Base-by-base conservation (phyloP, 2,113 vertebrate genomes). In the Oceanodroma tethys region DNA sequence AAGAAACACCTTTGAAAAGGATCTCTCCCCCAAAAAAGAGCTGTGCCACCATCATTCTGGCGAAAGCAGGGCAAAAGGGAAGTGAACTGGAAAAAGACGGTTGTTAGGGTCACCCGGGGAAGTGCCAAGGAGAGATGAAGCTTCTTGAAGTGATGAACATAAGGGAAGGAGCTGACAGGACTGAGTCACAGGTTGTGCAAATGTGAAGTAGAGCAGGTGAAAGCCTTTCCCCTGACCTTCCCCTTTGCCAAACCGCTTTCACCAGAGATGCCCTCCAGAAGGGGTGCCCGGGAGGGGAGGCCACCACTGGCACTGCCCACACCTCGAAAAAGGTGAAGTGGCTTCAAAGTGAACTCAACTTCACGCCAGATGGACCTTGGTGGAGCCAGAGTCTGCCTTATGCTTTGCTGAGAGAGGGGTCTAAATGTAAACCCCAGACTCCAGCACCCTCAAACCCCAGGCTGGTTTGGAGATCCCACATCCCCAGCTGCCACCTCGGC, bases 1-100 rank as follows among this genome's bases (percentile, higher is more conserved):
- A 96, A 93, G 70, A 75, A 88, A 62, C 9, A 67, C 4, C 27
- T 93, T 81, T 60, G 17, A 63, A 91, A 91, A 95, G 16, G 25
- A 66, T 11, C 3, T 88, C 3, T 68, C 13, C 10, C 6, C 13
- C 3, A 1, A 45, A 65, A 67, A 6, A 10, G 16, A 56, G 53
- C 23, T 13, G 9, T 78, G 59, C 50, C 74, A 70, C 26, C 16
- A n/a, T 6, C 9, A 73, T 63, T 63, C 53, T 48, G 32, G 42
- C 94, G 62, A 96, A 90, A 93, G 48, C 23, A 70, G 23, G 18
- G 53, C 26, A 62, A 88, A 83, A 60, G 32, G 38, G 45, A 92
- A 88, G 32, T 25, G 21, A 59, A 84, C 30, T 40, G 53, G 53
- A 67, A 88, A 93, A 75, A 71, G 27, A 70, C 70, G 58, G 23